Evolutionary conservation across 2,797 vertebrate genomes (phyloP).

Genomic region (Microhierax caerulescens): DNA sequence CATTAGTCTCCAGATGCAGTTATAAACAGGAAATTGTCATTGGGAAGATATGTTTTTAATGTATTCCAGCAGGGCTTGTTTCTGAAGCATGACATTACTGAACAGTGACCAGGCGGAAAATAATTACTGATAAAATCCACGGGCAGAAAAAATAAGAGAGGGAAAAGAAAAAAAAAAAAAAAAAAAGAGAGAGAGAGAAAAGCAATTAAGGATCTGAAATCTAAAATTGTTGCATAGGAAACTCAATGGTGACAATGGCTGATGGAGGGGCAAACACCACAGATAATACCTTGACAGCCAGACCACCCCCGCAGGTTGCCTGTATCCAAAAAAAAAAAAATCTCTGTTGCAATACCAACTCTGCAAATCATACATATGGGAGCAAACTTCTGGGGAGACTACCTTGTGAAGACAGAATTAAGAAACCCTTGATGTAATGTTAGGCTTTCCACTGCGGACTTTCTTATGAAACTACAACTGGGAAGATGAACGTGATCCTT

Average conservation of each 20-base stretch:
- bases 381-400: background rate
- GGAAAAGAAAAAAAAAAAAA: background rate
- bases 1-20: constrained; percentile 51
- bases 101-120: constrained; percentile 34
- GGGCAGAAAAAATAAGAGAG: background rate
- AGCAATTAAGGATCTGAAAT: background rate
- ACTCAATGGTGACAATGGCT: rapidly evolving
- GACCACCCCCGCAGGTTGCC: background rate
- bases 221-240: background rate
- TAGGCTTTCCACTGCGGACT: background rate
- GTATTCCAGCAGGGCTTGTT: constrained; percentile 56
- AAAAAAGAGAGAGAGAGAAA: background rate
- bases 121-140: constrained; percentile 6
- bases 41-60: constrained; percentile 62
- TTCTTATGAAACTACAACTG: background rate
- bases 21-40: constrained; percentile 65
- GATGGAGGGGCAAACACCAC: background rate
- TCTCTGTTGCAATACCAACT: background rate
- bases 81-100: constrained; percentile 32
- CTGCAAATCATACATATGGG: background rate
- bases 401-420: background rate
- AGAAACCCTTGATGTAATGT: background rate
- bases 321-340: background rate
- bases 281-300: background rate
- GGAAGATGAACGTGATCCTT: background rate